Conservation (phyloP, 2,113 vertebrate species). For the Meles meles region DNA sequence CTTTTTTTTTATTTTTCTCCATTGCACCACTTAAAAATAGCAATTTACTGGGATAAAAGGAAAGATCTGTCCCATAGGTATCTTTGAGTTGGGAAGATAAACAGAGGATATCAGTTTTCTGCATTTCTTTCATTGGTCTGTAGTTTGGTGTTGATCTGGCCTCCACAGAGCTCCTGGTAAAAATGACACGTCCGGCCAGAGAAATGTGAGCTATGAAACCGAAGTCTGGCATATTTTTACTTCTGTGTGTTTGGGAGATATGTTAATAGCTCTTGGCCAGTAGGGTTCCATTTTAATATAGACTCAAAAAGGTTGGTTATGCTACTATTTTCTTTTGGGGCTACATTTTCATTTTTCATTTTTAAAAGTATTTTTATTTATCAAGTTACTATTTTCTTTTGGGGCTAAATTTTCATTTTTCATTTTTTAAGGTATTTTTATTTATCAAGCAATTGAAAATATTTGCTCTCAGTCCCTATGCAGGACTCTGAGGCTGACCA, state of each 20-base stretch:
- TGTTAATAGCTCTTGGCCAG: background rate
- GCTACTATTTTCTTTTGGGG: background rate
- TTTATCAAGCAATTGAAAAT: background rate
- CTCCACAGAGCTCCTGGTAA: background rate
- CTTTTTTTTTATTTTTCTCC: background rate
- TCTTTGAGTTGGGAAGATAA: background rate
- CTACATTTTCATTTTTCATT: background rate
- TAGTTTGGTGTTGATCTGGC: background rate
- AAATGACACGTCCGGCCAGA: background rate
- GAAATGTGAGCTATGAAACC: background rate
- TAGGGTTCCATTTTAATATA: background rate
- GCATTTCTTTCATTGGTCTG: background rate
- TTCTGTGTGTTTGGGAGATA: background rate
- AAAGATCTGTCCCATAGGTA: background rate
- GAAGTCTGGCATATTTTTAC: background rate
- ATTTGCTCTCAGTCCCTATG: background rate
- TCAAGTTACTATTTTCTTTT: too few relatives aligned
- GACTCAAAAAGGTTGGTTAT: background rate
- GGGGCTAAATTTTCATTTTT: background rate
- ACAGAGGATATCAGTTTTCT: background rate
- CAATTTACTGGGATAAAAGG: background rate
- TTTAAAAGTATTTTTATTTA: slow-evolving; percentile 26
- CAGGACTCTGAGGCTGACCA: background rate
- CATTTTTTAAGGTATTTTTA: slow-evolving; percentile 7
- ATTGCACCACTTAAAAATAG: background rate